Percentiles rank a stretch among this genome's conserved stretches.
These are phyloP conservation scores for Brienomyrus brachyistius DNA, from an alignment of 2,113 vertebrate species.

Conservation along the genomic window DNA sequence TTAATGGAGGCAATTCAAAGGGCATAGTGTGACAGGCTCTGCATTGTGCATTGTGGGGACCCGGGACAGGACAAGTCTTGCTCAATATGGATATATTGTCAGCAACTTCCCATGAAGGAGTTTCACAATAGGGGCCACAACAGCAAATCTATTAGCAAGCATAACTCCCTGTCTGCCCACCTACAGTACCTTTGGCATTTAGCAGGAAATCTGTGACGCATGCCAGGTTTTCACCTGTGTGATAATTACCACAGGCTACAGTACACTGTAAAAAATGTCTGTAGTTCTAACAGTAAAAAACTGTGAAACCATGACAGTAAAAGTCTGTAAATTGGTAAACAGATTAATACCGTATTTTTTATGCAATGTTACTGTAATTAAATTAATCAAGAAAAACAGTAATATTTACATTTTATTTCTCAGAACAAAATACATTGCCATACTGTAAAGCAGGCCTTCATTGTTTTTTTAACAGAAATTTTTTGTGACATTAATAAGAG, in stretches of 20 bases:
- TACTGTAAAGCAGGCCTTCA: too few species aligned
- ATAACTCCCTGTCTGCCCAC: background rate
- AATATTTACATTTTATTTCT: too few species aligned
- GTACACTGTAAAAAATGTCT: background rate
- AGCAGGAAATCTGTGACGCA: background rate
- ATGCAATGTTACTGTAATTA: too few species aligned
- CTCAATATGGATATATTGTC: background rate
- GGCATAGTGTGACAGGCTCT: background rate
- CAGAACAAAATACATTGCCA: too few species aligned
- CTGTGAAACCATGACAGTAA: too few species aligned
- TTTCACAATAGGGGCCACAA: background rate
- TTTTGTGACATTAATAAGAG: too few species aligned
- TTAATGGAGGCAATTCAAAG: background rate
- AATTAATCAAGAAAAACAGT: too few species aligned
- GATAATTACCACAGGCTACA: background rate
- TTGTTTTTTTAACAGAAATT: too few species aligned
- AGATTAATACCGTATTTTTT: too few species aligned
- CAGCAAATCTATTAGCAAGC: background rate
- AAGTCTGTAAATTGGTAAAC: too few species aligned
- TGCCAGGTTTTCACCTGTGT: background rate
- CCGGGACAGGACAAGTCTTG: background rate
- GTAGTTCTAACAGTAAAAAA: too few species aligned
- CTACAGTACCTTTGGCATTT: too few species aligned
- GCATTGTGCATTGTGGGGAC: background rate
- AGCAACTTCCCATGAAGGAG: background rate